Evolutionary conservation across 2,888 invertebrate genomes (phyloP).

Genomic region (Acanthoscelides obtectus): DNA sequence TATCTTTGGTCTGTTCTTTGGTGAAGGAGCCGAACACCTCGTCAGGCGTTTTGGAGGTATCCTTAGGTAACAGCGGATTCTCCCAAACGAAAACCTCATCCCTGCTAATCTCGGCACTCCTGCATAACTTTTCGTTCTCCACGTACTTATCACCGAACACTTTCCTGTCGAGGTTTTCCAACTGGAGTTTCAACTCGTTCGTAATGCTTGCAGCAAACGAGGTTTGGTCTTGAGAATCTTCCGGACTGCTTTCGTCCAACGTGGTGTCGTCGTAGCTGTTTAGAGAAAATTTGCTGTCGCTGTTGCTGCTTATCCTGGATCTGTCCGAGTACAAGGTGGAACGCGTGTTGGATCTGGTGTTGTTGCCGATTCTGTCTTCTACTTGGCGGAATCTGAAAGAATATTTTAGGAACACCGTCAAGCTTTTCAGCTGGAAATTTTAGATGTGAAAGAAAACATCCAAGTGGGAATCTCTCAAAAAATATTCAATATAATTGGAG

Average conservation of each 20-base stretch:
- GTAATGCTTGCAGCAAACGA: slow-evolving; percentile 87
- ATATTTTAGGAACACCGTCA: no score
- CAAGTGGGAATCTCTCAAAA: no score
- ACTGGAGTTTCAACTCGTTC: slow-evolving; percentile 72
- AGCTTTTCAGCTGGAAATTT: no score
- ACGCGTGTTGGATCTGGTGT: slow-evolving; percentile 30
- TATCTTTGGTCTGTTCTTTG: slow-evolving; percentile 37
- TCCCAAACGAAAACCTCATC: slow-evolving; percentile 77
- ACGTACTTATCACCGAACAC: slow-evolving; percentile 62
- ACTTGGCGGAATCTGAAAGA: slow-evolving; percentile 43
- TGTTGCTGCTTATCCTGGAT: slow-evolving; percentile 12
- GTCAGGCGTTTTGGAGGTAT: background rate
- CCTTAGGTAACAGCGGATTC: slow-evolving; percentile 64
- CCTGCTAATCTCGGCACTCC: background rate
- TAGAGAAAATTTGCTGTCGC: slow-evolving; percentile 34
- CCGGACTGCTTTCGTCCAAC: slow-evolving; percentile 65
- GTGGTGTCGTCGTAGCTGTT: slow-evolving; percentile 39
- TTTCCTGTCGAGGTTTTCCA: slow-evolving; percentile 80
- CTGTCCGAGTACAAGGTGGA: slow-evolving; percentile 30
- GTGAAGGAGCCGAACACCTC: slow-evolving; percentile 22
- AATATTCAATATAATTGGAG: no score
- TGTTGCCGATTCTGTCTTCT: background rate
- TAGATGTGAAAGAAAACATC: no score
- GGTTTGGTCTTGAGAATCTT: slow-evolving; percentile 78
- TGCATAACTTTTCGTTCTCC: slow-evolving; percentile 15